phyloP scores from a whole-genome alignment of 2,113 vertebrate species.

The Gadus macrocephalus region DNA sequence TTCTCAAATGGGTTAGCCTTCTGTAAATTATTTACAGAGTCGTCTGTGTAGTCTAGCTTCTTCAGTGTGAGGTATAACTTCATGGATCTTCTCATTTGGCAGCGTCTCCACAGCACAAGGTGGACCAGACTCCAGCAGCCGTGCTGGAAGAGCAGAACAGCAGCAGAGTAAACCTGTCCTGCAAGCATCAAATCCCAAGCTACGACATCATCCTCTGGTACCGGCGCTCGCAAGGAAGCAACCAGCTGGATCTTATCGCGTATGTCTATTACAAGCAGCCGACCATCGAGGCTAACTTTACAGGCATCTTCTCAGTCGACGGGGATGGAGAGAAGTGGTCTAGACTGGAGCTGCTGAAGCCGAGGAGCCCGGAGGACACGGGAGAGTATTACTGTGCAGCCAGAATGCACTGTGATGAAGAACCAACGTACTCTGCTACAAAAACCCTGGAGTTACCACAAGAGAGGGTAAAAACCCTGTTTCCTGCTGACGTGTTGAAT shows the following conservation, averaged over 20 bases:
- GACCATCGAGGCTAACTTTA: too few relatives aligned
- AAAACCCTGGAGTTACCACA: too few relatives aligned
- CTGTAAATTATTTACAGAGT: too few relatives aligned
- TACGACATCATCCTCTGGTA: conserved; percentile 57
- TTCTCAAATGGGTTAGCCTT: too few relatives aligned
- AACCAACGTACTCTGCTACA: neutral
- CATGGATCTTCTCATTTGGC: too few relatives aligned
- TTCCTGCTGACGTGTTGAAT: too few relatives aligned
- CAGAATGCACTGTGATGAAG: conserved; percentile 44
- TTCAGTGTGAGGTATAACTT: too few relatives aligned
- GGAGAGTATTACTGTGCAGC: conserved; percentile 61
- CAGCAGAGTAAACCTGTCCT: conserved; percentile 18
- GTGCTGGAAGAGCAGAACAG: neutral
- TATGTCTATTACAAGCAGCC: neutral
- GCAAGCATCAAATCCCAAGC: conserved; percentile 17
- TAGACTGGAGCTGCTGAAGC: conserved; percentile 23
- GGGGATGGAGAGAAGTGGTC: conserved; percentile 41
- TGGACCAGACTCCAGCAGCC: conserved; percentile 7
- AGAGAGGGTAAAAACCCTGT: too few relatives aligned
- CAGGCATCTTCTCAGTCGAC: conserved; percentile 28
- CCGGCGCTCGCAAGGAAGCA: conserved; percentile 32
- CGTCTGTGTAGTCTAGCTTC: too few relatives aligned
- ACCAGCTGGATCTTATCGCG: conserved; percentile 33
- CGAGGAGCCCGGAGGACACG: conserved; percentile 27
- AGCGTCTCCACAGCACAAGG: conserved; percentile 8